Conservation (phyloP, 2,888 invertebrate genomes). For the Drosophila infuscata region DNA sequence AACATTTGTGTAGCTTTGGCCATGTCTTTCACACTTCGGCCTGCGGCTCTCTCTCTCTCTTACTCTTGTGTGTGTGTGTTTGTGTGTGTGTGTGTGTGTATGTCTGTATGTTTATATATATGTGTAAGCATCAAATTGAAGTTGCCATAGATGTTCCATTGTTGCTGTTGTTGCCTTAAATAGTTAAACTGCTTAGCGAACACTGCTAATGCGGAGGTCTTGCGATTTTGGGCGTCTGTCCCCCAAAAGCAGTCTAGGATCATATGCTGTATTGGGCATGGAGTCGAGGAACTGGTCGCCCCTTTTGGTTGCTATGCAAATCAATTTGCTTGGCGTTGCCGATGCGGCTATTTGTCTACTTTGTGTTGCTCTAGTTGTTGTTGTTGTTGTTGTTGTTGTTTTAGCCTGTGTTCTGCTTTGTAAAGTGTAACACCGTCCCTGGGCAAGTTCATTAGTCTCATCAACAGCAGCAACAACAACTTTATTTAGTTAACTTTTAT, state of each 20-base stretch:
- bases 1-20: slow-evolving; percentile 72
- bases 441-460: slow-evolving; percentile 73
- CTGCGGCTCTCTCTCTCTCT: slow-evolving; percentile 53
- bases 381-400: slow-evolving; percentile 15
- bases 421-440: slow-evolving; percentile 32
- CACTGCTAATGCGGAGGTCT: slow-evolving; percentile 34
- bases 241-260: slow-evolving; percentile 26
- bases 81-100: neutral
- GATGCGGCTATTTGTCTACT: slow-evolving; percentile 58
- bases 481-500: slow-evolving; percentile 75
- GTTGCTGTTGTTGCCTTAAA: slow-evolving; percentile 69
- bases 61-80: too few relatives aligned
- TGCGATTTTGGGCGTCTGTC: slow-evolving; percentile 34
- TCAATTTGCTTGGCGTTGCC: slow-evolving; percentile 60
- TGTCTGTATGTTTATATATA: neutral
- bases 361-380: slow-evolving; percentile 30
- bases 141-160: slow-evolving; percentile 69
- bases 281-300: slow-evolving; percentile 10
- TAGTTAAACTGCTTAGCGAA: slow-evolving; percentile 79
- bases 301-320: slow-evolving; percentile 73
- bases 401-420: slow-evolving; percentile 17
- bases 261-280: slow-evolving; percentile 32
- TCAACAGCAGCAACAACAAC: slow-evolving; percentile 33
- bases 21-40: slow-evolving; percentile 80
- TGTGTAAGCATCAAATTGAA: slow-evolving; percentile 49